Base-by-base conservation (phyloP, 2,888 invertebrate genomes). In the Drosophila infuscata region DNA sequence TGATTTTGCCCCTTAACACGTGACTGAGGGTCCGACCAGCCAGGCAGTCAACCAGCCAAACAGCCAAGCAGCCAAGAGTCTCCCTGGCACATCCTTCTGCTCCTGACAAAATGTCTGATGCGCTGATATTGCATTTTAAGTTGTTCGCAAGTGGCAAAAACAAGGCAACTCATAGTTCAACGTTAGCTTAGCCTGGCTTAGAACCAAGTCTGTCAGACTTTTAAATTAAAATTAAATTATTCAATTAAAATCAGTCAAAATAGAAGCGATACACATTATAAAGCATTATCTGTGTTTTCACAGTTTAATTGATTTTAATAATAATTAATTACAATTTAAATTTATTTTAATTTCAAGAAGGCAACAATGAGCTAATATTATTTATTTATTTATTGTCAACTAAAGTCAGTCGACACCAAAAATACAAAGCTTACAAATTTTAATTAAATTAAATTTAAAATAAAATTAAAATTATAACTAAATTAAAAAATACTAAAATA, bases 1-100 rank as follows among this genome's bases (percentile, higher is more conserved):
- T 84, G 84, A 82, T 77, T 89, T 88, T 76, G 59, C 46, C 74
- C 52, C 74, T 29, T 17, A 17, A 81, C 74, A 70, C 74, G 74
- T 84, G 89, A 86, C 87, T 87, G 70, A 59, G 63, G 63, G 76
- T 76, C 62, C 72, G 52, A 46, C 46, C 46, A 25, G 15, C 33
- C 48, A 59, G 17, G 29, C 62, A 57, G 43, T 30, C 35, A 62
- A 29, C 6, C 20, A 43, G 20, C 20, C 20, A 46, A 2, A 3
- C 38, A 17, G 38, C n/a, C 41, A 35, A 7, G 56, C 56, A 54
- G 56, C 30, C 33, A 62, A 29, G 25, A 43, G 57, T 35, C 25
- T 60, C 15, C 35, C n/a, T 6, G 12, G n/a, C 15, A 51, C 15
- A 25, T 52, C 15, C 61, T 30, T 33, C 25, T 52, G 25, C 43